Evolutionary conservation across 1,140 invertebrate genomes (phyloP), one percentile per base, ranked within the genome.

Genomic region (Heterodera schachtii): DNA sequence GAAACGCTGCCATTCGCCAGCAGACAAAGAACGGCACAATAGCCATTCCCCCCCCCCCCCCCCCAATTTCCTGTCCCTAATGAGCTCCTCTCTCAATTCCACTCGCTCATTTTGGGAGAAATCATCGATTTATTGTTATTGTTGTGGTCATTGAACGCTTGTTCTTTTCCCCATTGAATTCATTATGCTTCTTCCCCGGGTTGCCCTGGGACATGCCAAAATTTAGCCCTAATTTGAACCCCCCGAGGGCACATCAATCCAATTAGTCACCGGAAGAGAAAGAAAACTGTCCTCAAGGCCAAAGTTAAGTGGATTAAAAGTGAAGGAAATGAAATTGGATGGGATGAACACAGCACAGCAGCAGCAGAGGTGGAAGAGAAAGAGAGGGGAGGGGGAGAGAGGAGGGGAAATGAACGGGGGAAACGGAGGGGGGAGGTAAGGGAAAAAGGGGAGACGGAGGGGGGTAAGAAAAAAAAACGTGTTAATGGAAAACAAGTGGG

Each of bases 261-360:
- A 46, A 71, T 71, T 71, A 71, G 69, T 41, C 57, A 19, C 57
- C 57, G 57, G 57, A 64, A 64, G 57, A 19, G 16, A 64, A 52
- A 11, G 16, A 64, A 64, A 64, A 13, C 4, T 13, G 57, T 19
- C 57, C 67, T 70, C 41, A 41, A n/a, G 69, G 69, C 69, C 31
- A 41, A 41, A 46, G 69, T 46, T 71, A 71, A 71, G 41, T 46
- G 69, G 69, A 71, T 71, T 71, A 71, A 71, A 71, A 71, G 69
- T 71, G 69, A 71, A 64, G 57, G 57, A 19, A 64, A 64, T 64
- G 57, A 19, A 64, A 64, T n/a, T 64, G 57, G 57, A 64, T 19
- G 57, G 57, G 57, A 64, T 64, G 57, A 64, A 64, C 57, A 64
- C 13, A 31, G 31, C 31, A 31, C 0, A 31, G 31, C 31, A 31